A percentile compares a stretch with the other conserved stretches of the same genome.
Conservation (phyloP, 2,888 invertebrate genomes). For the Drosophila mettleri region DNA sequence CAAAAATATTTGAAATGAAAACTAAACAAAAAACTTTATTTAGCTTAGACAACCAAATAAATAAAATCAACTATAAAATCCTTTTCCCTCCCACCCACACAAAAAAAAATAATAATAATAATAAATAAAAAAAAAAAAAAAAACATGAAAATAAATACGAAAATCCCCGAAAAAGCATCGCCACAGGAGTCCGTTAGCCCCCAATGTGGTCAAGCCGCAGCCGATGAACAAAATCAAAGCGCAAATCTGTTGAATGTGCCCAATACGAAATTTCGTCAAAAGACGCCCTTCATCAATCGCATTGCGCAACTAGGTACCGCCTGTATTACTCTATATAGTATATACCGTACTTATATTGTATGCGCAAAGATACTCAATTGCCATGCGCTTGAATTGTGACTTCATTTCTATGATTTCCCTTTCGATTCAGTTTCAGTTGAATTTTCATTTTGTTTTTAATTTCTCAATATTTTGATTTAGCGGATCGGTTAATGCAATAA, state of each 20-base stretch:
- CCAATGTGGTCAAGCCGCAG: constrained; percentile 46
- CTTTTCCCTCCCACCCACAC: constrained; percentile 47
- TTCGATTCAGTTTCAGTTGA: constrained; percentile 1
- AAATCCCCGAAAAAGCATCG: constrained; percentile 50
- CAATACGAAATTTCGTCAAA: constrained; percentile 82
- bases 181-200: constrained; percentile 70
- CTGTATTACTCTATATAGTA: constrained; percentile 61
- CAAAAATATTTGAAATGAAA: neutral
- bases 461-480: constrained; percentile 41
- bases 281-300: constrained; percentile 83
- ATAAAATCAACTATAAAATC: constrained; percentile 60
- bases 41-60: constrained; percentile 32
- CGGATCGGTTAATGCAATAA: constrained; percentile 60
- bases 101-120: constrained; percentile 10
- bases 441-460: constrained; percentile 22
- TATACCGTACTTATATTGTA: constrained; percentile 59
- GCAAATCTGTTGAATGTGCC: constrained; percentile 67
- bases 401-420: constrained; percentile 27
- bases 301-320: constrained; percentile 84
- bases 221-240: constrained; percentile 63
- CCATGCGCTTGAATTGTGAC: constrained; percentile 68
- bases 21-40: constrained; percentile 4
- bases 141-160: constrained; percentile 18
- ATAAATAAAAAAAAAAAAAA: constrained; percentile 18
- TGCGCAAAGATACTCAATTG: constrained; percentile 76